Percentiles rank a stretch among this genome's conserved stretches.
Evolutionary conservation across 2,888 invertebrate genomes (phyloP).

Genomic region (Volucella zonaria): DNA sequence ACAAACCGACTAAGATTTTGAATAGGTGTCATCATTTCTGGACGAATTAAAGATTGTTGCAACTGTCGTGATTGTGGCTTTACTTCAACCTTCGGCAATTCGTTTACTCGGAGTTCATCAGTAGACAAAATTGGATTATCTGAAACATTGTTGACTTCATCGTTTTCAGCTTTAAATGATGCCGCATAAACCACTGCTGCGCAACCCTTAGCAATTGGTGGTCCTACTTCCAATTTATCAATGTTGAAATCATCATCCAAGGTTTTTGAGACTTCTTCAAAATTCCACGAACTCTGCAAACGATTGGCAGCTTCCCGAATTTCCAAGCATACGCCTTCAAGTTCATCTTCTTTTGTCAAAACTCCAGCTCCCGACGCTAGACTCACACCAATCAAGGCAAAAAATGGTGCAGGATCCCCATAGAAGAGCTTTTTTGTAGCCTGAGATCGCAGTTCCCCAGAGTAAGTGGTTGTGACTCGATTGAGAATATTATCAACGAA

Average conservation of each 20-base stretch:
- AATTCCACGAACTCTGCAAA: slow-evolving; percentile 80
- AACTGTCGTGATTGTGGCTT: slow-evolving; percentile 37
- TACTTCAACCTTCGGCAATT: slow-evolving; percentile 9
- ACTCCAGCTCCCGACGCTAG: slow-evolving; percentile 89
- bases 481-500: slow-evolving; percentile 88
- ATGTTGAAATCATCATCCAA: slow-evolving; percentile 83
- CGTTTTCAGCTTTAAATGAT: slow-evolving; percentile 81
- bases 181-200: slow-evolving; percentile 92
- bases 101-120: slow-evolving; percentile 20
- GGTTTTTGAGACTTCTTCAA: slow-evolving; percentile 79
- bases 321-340: slow-evolving; percentile 91
- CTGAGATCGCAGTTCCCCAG: slow-evolving; percentile 85
- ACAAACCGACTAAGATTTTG: slow-evolving; percentile 82
- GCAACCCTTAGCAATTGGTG: slow-evolving; percentile 90
- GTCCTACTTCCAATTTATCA: slow-evolving; percentile 87
- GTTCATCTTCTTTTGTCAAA: slow-evolving; percentile 89
- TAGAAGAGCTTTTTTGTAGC: slow-evolving; percentile 86
- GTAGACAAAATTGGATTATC: slow-evolving; percentile 20
- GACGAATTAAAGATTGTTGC: slow-evolving; percentile 71
- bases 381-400: slow-evolving; percentile 88
- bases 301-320: slow-evolving; percentile 85
- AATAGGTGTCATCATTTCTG: slow-evolving; percentile 80
- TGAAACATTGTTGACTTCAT: neutral
- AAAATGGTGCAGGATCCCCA: slow-evolving; percentile 89
- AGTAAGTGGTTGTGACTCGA: slow-evolving; percentile 87